These are phyloP conservation scores for Nothoprocta perdicaria DNA, from an alignment of 2,113 vertebrate species.

Conservation along the genomic window DNA sequence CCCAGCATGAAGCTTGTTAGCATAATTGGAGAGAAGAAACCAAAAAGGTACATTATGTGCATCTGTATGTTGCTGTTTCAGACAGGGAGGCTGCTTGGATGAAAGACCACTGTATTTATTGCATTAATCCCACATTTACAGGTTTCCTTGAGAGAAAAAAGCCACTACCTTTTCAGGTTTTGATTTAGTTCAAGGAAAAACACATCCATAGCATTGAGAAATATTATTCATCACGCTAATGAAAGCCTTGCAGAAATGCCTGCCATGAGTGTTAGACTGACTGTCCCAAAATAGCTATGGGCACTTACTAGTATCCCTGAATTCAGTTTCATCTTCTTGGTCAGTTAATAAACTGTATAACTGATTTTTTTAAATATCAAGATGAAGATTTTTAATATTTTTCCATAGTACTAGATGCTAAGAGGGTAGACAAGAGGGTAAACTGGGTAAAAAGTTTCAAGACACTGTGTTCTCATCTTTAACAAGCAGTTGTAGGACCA, in stretches of 20 bases:
- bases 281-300: neutral
- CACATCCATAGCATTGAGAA: neutral
- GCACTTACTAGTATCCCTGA: neutral
- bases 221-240: neutral
- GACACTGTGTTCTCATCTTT: neutral
- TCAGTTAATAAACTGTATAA: neutral
- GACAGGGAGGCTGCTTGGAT: slow-evolving; percentile 66
- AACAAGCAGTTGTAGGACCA: slow-evolving; percentile 17
- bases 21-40: slow-evolving; percentile 84
- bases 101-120: slow-evolving; percentile 73
- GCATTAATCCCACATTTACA: slow-evolving; percentile 66
- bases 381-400: neutral
- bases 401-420: neutral
- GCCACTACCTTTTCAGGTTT: slow-evolving; percentile 62
- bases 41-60: slow-evolving; percentile 76
- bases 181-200: slow-evolving; percentile 36
- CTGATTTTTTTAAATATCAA: neutral
- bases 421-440: slow-evolving; percentile 34
- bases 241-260: slow-evolving; percentile 65
- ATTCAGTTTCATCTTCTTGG: neutral
- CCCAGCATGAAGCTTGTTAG: slow-evolving; percentile 83
- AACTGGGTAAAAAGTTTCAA: slow-evolving; percentile 17
- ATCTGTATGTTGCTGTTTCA: slow-evolving; percentile 65
- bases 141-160: slow-evolving; percentile 46
- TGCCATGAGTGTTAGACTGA: slow-evolving; percentile 23